phyloP scores from a whole-genome alignment of 2,888 invertebrate species.

The Pristionchus maxplancki region DNA sequence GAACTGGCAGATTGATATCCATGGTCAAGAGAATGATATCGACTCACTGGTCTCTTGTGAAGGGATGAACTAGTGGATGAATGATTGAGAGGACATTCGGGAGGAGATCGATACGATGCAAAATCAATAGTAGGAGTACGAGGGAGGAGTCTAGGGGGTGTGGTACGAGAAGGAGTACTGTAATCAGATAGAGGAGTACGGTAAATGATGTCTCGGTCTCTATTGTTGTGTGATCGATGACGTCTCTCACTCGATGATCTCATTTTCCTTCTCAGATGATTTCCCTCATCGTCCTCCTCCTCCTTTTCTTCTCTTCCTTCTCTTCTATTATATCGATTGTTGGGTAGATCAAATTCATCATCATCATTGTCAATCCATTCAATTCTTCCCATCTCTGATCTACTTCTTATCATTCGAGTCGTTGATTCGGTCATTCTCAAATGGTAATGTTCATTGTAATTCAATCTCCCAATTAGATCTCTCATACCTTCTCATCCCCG shows the following conservation, averaged over 20 bases:
- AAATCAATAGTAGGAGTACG: constrained; percentile 46
- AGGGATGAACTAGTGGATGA: background rate
- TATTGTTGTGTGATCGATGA: background rate
- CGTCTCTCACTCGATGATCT: constrained; percentile 25
- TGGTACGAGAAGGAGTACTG: background rate
- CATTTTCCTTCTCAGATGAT: background rate
- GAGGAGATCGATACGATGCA: background rate
- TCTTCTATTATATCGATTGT: background rate
- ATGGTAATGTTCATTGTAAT: background rate
- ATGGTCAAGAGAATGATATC: constrained; percentile 38
- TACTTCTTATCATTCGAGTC: constrained; percentile 8
- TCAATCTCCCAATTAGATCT: background rate
- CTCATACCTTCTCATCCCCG: background rate
- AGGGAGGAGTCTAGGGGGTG: background rate
- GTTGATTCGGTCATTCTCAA: background rate
- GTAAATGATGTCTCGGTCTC: background rate
- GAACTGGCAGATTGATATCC: constrained; percentile 13
- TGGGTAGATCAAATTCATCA: background rate
- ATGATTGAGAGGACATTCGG: background rate
- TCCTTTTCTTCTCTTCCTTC: background rate
- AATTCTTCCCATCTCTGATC: constrained; percentile 24
- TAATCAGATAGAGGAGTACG: background rate
- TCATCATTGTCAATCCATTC: constrained; percentile 39
- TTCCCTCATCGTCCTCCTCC: background rate
- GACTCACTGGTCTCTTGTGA: background rate